Percentiles rank a stretch among this genome's conserved stretches.
Evolutionary conservation across 2,797 vertebrate species (phyloP).

Genomic region (Serranus cabrilla): DNA sequence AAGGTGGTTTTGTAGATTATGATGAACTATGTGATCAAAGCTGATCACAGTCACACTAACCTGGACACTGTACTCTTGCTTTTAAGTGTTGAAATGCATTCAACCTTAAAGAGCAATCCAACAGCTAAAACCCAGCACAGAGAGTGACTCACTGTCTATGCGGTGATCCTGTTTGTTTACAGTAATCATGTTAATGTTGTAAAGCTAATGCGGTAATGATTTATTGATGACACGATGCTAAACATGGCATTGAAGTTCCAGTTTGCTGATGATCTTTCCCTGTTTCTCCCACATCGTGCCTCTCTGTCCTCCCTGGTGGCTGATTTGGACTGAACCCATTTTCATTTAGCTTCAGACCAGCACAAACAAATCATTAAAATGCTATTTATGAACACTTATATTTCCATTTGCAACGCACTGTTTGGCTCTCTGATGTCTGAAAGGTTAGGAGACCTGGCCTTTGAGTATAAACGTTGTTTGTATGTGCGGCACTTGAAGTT

Average conservation of each 20-base stretch:
- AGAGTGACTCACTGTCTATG: neutral
- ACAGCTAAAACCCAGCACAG: neutral
- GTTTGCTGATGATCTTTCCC: conserved; percentile 19
- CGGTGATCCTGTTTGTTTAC: conserved; percentile 30
- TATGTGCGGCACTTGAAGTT: neutral
- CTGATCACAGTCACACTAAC: neutral
- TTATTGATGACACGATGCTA: conserved; percentile 45
- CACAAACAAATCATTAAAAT: conserved; percentile 34
- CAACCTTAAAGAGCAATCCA: neutral
- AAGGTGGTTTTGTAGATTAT: conserved; percentile 1
- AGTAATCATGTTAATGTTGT: conserved; percentile 45
- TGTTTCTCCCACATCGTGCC: conserved; percentile 5
- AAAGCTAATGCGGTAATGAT: conserved; percentile 47
- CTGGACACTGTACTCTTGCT: neutral
- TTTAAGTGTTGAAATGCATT: neutral
- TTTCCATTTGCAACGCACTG: conserved; percentile 19
- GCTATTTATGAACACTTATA: conserved; percentile 15
- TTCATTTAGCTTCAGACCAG: conserved; percentile 23
- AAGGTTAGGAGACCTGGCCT: conserved; percentile 3
- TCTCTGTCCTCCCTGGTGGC: conserved; percentile 9
- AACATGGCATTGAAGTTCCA: conserved; percentile 48
- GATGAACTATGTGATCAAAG: conserved; percentile 5
- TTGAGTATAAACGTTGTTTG: neutral
- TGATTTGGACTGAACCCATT: conserved; percentile 6
- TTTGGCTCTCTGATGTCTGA: conserved; percentile 5